phyloP scores from a whole-genome alignment of 2,888 invertebrate genomes.

The Sympetrum striolatum region DNA sequence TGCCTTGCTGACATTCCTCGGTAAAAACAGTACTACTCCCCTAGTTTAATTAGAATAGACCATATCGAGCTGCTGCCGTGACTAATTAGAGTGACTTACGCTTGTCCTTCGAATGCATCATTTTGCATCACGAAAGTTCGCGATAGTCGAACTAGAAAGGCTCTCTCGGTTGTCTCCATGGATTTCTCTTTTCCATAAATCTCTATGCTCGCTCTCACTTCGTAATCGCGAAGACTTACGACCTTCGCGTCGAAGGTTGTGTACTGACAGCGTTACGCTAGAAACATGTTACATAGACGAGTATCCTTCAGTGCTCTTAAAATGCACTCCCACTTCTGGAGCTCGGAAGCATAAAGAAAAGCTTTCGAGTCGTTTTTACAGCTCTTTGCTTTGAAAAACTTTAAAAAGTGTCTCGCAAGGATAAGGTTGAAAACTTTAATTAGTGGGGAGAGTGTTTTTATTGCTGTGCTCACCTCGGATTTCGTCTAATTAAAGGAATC shows the following conservation, averaged over 20 bases:
- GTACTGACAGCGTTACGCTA: background rate
- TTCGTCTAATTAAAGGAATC: too few relatives aligned
- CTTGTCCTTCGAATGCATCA: background rate
- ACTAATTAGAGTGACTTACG: background rate
- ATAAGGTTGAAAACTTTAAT: too few relatives aligned
- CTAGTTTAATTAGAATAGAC: too few relatives aligned
- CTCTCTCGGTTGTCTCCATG: background rate
- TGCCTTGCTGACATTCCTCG: too few relatives aligned
- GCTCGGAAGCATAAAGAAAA: background rate
- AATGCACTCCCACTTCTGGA: background rate
- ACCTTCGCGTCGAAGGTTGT: background rate
- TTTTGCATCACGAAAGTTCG: background rate
- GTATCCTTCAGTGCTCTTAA: background rate
- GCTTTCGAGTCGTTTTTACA: too few relatives aligned
- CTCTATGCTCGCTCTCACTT: background rate
- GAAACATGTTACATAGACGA: background rate
- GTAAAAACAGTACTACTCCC: too few relatives aligned
- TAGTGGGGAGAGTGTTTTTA: too few relatives aligned
- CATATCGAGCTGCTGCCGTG: too few relatives aligned
- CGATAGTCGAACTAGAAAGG: background rate
- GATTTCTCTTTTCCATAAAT: background rate
- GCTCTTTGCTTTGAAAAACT: too few relatives aligned
- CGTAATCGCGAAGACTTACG: background rate
- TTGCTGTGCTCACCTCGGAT: too few relatives aligned
- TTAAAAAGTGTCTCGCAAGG: too few relatives aligned